Conservation (phyloP, 2,888 invertebrate species). For the Caradrina clavipalpis region DNA sequence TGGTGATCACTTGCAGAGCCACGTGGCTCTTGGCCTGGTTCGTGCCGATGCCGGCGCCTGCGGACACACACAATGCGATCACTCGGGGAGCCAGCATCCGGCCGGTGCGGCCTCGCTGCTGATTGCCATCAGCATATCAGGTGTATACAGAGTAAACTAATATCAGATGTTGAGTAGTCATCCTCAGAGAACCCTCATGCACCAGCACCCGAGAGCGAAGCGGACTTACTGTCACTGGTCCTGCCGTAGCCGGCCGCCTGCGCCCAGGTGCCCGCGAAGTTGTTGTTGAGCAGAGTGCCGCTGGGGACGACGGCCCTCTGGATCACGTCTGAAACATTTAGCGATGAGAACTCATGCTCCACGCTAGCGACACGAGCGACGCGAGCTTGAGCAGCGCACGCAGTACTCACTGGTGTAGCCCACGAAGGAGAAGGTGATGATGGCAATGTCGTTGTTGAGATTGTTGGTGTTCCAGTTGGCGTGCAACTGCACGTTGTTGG, state of each 20-base stretch:
- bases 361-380: neutral
- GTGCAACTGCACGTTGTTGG: slow-evolving; percentile 65
- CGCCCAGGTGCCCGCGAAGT: slow-evolving; percentile 70
- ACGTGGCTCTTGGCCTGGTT: slow-evolving; percentile 82
- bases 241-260: slow-evolving; percentile 78
- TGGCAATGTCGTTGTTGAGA: slow-evolving; percentile 50
- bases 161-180: slow-evolving; percentile 38
- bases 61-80: slow-evolving; percentile 1
- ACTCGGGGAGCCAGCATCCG: neutral
- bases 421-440: slow-evolving; percentile 22
- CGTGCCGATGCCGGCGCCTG: slow-evolving; percentile 70
- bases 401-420: slow-evolving; percentile 37
- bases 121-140: slow-evolving; percentile 8
- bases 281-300: slow-evolving; percentile 62
- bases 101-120: neutral
- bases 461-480: slow-evolving; percentile 55
- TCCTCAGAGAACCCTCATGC: neutral
- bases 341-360: slow-evolving; percentile 5
- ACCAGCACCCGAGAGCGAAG: neutral
- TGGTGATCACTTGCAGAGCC: slow-evolving; percentile 80
- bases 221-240: slow-evolving; percentile 71
- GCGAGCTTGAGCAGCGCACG: too few relatives aligned
- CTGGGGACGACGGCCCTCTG: slow-evolving; percentile 71
- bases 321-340: slow-evolving; percentile 68
- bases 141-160: slow-evolving; percentile 22